Percentiles rank a stretch among this genome's conserved stretches.
Evolutionary conservation across 2,797 vertebrate species (phyloP).

Genomic region (Okamejei kenojei): DNA sequence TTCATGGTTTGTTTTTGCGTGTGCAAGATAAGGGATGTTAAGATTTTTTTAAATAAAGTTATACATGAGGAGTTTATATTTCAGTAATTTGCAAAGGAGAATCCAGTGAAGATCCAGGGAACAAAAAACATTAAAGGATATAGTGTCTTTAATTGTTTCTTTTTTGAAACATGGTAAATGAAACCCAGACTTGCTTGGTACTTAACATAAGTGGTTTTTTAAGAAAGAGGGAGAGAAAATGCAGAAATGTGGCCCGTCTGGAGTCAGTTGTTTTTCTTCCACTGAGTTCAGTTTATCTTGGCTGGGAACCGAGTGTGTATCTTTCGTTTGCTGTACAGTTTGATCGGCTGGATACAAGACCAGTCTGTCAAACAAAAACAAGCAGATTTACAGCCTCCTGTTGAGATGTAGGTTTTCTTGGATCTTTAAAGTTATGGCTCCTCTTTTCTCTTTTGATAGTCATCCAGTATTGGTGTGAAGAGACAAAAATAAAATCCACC

Average conservation of each 20-base stretch:
- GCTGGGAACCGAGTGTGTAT: slow-evolving; percentile 52
- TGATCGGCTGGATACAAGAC: slow-evolving; percentile 60
- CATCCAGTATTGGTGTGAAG: slow-evolving; percentile 61
- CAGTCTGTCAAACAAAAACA: slow-evolving; percentile 64
- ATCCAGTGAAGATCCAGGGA: neutral
- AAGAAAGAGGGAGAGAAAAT: slow-evolving; percentile 33
- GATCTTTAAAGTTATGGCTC: slow-evolving; percentile 65
- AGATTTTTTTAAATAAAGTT: neutral
- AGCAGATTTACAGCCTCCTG: slow-evolving; percentile 60
- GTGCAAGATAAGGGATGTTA: neutral
- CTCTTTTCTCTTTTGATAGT: slow-evolving; percentile 59
- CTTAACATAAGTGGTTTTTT: slow-evolving; percentile 33
- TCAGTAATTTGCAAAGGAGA: neutral
- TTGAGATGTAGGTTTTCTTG: slow-evolving; percentile 57
- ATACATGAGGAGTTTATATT: neutral
- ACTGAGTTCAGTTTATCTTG: slow-evolving; percentile 53
- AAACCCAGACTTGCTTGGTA: slow-evolving; percentile 27
- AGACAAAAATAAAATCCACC: slow-evolving; percentile 55
- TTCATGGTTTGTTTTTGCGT: neutral
- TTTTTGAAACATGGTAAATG: slow-evolving; percentile 21
- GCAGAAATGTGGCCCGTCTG: slow-evolving; percentile 30
- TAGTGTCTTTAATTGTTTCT: slow-evolving; percentile 24
- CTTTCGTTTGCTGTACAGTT: slow-evolving; percentile 63
- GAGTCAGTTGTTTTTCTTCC: slow-evolving; percentile 25
- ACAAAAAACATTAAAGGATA: neutral